phyloP scores from a whole-genome alignment of 2,888 invertebrate species.

The Heterodera filipjevi region DNA sequence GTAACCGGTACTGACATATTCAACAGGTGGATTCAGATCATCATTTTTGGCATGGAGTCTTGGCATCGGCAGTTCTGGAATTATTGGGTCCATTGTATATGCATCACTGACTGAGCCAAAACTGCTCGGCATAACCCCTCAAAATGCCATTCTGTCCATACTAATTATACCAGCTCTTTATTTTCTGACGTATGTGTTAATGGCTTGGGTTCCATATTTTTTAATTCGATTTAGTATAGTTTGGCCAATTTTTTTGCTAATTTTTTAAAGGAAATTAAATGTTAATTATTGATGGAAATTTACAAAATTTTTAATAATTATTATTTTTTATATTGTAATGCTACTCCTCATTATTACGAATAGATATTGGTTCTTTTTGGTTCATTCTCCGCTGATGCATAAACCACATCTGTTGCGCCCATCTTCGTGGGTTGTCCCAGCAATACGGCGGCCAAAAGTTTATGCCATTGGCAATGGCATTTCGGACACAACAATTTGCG shows the following conservation, averaged over 20 bases:
- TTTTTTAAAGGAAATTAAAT: no score
- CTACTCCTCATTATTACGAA: constrained; percentile 8
- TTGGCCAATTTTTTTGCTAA: neutral
- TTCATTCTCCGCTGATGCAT: constrained; percentile 30
- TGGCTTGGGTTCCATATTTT: no score
- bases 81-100: constrained; percentile 65
- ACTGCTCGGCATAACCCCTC: constrained; percentile 65
- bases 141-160: constrained; percentile 75
- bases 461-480: neutral
- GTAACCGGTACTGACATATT: no score
- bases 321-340: constrained; percentile 1
- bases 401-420: constrained; percentile 21
- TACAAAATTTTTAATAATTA: neutral
- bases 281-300: no score
- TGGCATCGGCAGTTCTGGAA: constrained; percentile 79
- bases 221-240: no score
- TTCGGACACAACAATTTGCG: neutral
- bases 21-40: constrained; percentile 70
- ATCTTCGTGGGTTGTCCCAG: constrained; percentile 41
- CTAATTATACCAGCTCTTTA: constrained; percentile 75
- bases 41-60: constrained; percentile 83
- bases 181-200: constrained; percentile 70
- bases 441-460: constrained; percentile 2
- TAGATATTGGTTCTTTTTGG: constrained; percentile 43
- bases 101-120: constrained; percentile 73